Percentiles rank a stretch among this genome's conserved stretches.
Conservation (phyloP, 2,113 vertebrate genomes). For the Psophia crepitans region DNA sequence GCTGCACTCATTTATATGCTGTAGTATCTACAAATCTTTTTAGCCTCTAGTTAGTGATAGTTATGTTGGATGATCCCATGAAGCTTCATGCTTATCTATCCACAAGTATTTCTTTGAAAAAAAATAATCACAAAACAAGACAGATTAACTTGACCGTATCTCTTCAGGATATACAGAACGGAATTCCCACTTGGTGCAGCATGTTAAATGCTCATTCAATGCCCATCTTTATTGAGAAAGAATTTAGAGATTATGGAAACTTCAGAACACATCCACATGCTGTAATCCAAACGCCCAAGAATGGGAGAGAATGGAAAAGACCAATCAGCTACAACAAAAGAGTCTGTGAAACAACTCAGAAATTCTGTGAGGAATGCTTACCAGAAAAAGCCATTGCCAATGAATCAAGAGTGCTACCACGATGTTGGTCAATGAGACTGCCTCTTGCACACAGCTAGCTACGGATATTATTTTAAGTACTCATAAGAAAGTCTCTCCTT, state of each 20-base stretch:
- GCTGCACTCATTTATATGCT: not conserved
- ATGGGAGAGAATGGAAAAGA: not conserved
- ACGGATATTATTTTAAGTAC: not conserved
- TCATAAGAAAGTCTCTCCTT: not conserved
- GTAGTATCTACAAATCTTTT: not conserved
- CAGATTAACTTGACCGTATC: not conserved
- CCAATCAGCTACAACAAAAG: not conserved
- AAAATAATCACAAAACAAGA: not conserved
- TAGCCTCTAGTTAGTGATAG: not conserved
- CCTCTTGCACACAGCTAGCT: not conserved
- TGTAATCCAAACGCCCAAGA: not conserved
- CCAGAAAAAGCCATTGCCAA: not conserved
- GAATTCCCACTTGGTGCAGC: not conserved
- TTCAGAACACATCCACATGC: not conserved
- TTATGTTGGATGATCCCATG: not conserved
- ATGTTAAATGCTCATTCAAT: not conserved
- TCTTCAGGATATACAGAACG: not conserved
- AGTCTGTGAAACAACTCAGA: not conserved
- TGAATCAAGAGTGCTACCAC: not conserved
- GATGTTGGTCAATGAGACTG: not conserved
- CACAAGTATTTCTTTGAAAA: not conserved
- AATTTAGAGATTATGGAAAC: not conserved
- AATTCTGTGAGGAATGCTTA: not conserved
- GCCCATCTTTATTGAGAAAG: not conserved
- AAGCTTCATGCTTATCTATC: not conserved